phyloP scores from a whole-genome alignment of 2,797 vertebrate genomes.

The Muraenolepis orangiensis region DNA sequence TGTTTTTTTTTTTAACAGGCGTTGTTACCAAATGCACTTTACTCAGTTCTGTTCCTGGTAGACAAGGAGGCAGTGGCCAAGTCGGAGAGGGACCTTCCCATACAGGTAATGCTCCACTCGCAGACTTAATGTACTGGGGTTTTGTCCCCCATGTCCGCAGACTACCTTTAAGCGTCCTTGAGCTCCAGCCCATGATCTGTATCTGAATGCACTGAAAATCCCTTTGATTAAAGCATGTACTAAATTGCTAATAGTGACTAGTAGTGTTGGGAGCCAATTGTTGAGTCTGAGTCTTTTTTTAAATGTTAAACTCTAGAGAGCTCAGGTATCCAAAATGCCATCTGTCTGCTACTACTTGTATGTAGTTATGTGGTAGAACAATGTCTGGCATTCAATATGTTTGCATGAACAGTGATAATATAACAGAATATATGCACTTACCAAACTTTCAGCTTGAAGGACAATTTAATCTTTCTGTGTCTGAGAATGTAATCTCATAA shows the following conservation, averaged over 20 bases:
- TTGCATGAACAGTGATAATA: not conserved
- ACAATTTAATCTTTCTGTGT: not conserved
- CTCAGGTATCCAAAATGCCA: constrained; percentile 1
- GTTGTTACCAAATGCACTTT: constrained; percentile 76
- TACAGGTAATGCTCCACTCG: constrained; percentile 70
- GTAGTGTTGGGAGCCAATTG: too few relatives aligned
- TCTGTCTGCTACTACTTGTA: not conserved
- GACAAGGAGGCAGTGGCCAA: constrained; percentile 77
- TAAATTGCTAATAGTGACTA: not conserved
- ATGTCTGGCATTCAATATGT: not conserved
- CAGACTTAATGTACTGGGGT: not conserved
- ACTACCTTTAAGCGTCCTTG: not conserved
- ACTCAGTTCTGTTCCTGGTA: constrained; percentile 74
- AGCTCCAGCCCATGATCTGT: not conserved
- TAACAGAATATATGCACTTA: not conserved
- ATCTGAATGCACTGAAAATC: not conserved
- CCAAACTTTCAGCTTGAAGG: not conserved
- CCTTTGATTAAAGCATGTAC: not conserved
- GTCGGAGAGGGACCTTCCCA: constrained; percentile 69
- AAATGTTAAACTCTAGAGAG: not conserved
- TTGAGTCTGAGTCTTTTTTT: too few relatives aligned
- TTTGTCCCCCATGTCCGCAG: not conserved
- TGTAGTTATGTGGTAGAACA: not conserved
- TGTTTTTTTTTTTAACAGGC: constrained; percentile 54
- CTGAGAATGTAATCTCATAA: too few relatives aligned